A percentile compares a stretch with the other conserved stretches of the same genome.
Evolutionary conservation across 2,797 vertebrate species (phyloP).

Genomic region (Helarctos malayanus): DNA sequence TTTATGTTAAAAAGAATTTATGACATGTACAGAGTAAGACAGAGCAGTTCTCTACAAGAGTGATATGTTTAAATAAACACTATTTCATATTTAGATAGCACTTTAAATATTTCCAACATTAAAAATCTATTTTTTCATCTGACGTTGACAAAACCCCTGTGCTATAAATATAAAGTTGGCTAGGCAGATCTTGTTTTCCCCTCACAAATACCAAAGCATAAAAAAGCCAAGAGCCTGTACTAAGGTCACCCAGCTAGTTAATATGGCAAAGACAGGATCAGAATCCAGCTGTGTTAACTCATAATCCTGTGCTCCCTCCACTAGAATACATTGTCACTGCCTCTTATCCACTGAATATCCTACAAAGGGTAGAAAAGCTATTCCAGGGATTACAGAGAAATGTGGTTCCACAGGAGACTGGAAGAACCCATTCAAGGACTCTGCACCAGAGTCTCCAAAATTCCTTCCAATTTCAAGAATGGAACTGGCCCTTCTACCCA

Average conservation of each 20-base stretch:
- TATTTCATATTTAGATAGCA: background rate
- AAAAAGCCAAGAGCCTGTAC: background rate
- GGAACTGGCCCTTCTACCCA: background rate
- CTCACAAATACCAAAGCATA: background rate
- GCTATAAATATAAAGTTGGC: background rate
- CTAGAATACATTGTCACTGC: background rate
- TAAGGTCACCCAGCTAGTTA: background rate
- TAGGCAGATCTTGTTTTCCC: background rate
- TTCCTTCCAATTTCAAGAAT: background rate
- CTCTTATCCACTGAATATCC: background rate
- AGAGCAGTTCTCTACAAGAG: background rate
- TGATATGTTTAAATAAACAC: background rate
- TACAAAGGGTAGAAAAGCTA: background rate
- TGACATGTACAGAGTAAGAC: background rate
- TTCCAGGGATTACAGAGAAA: background rate
- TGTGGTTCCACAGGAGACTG: background rate
- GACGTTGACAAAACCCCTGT: background rate
- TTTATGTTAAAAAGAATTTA: background rate
- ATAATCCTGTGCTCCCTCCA: background rate
- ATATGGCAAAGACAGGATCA: background rate
- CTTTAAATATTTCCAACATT: background rate
- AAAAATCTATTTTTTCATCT: conserved; percentile 21
- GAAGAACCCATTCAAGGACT: background rate
- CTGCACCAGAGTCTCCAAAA: conserved; percentile 28
- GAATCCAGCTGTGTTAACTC: background rate